A percentile compares a stretch with the other conserved stretches of the same genome.
These are phyloP conservation scores for Cephus runcator DNA, from an alignment of 2,888 invertebrate species.

Conservation along the genomic window DNA sequence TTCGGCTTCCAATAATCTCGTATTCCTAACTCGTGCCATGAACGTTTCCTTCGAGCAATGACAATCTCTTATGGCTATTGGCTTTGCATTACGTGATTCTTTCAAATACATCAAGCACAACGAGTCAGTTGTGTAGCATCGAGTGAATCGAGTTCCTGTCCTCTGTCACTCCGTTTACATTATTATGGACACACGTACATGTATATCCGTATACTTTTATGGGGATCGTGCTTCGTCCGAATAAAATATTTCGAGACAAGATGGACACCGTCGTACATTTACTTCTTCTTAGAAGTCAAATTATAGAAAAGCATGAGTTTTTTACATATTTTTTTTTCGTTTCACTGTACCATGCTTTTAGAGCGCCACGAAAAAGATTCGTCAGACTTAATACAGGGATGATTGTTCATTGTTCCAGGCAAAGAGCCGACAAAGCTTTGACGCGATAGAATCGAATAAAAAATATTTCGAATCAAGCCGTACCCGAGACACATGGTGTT, in stretches of 20 bases:
- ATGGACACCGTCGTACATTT: no score
- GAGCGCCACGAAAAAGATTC: not conserved
- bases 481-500: not conserved
- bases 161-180: not conserved
- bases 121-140: not conserved
- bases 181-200: not conserved
- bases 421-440: slow-evolving; percentile 52
- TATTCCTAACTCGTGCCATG: slow-evolving; percentile 32
- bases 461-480: not conserved
- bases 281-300: not conserved
- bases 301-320: not conserved
- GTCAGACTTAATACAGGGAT: slow-evolving; percentile 39
- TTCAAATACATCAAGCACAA: not conserved
- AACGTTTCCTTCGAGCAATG: slow-evolving; percentile 39
- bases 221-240: not conserved
- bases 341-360: not conserved
- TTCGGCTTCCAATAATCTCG: slow-evolving; percentile 18
- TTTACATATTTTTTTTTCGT: not conserved
- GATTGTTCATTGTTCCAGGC: slow-evolving; percentile 52
- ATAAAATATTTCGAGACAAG: not conserved
- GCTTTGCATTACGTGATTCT: not conserved
- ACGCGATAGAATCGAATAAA: slow-evolving; percentile 30
- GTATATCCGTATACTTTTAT: not conserved
- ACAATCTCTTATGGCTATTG: slow-evolving; percentile 16
- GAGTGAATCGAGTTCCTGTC: not conserved